Evolutionary conservation across 2,797 vertebrate genomes (phyloP).

Genomic region (Pterois miles): DNA sequence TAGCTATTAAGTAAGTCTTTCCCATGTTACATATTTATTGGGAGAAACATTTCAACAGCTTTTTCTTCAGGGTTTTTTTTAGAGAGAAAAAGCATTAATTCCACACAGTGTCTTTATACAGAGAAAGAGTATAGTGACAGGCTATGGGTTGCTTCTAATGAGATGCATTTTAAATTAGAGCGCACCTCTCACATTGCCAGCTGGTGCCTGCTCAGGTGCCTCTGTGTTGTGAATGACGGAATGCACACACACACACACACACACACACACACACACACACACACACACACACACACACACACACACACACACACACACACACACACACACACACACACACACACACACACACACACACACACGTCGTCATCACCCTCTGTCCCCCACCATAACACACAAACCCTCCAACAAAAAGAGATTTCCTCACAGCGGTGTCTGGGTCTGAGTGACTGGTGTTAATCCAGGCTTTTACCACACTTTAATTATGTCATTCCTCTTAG

Average conservation of each 20-base stretch:
- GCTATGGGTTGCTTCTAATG: constrained; percentile 80
- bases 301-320: constrained; percentile 41
- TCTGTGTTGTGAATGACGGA: constrained; percentile 79
- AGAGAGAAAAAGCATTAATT: constrained; percentile 62
- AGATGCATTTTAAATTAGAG: constrained; percentile 84
- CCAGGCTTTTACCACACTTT: constrained; percentile 64
- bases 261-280: constrained; percentile 40
- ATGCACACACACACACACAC: constrained; percentile 42
- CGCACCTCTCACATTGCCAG: constrained; percentile 83
- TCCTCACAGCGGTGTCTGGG: constrained; percentile 35
- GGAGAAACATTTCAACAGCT: constrained; percentile 45
- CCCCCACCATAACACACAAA: constrained; percentile 60
- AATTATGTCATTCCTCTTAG: constrained; percentile 68
- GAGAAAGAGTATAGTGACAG: constrained; percentile 71
- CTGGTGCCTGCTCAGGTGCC: constrained; percentile 83
- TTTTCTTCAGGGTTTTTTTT: constrained; percentile 27
- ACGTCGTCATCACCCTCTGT: constrained; percentile 57
- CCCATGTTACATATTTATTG: constrained; percentile 49
- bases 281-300: constrained; percentile 16
- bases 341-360: not conserved
- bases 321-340: constrained; percentile 12
- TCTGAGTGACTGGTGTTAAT: constrained; percentile 70
- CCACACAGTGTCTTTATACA: constrained; percentile 64
- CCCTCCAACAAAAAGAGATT: constrained; percentile 52
- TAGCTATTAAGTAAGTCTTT: constrained; percentile 40